Conservation (phyloP, 2,888 invertebrate genomes). For the Deilephila porcellus region DNA sequence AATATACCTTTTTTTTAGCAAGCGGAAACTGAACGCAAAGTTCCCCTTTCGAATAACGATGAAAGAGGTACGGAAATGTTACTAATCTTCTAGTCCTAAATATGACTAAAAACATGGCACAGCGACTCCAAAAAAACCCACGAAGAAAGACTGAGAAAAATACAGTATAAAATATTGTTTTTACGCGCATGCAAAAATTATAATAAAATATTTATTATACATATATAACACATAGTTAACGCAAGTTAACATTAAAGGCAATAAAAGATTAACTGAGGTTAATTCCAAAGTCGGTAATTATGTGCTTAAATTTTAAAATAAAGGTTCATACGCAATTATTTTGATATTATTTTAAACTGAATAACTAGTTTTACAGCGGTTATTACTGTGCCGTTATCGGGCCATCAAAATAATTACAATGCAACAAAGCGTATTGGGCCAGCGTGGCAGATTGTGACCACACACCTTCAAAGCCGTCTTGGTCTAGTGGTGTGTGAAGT, state of each 20-base stretch:
- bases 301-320: background rate
- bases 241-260: background rate
- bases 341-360: background rate
- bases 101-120: too few species aligned
- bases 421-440: background rate
- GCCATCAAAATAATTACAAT: constrained; percentile 3
- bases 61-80: too few species aligned
- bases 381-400: background rate
- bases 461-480: background rate
- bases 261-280: background rate
- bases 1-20: too few species aligned
- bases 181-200: too few species aligned
- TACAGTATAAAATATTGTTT: too few species aligned
- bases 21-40: too few species aligned
- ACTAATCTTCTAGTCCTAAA: too few species aligned
- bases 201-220: too few species aligned
- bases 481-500: background rate
- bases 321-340: background rate
- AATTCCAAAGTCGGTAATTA: background rate
- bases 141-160: too few species aligned
- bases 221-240: background rate
- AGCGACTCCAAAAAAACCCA: too few species aligned
- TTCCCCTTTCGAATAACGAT: too few species aligned
- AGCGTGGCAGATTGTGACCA: background rate
- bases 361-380: constrained; percentile 3